Evolutionary conservation across 2,113 vertebrate species (phyloP), one percentile per base, ranked within the genome.

Genomic region (Strigops habroptila): DNA sequence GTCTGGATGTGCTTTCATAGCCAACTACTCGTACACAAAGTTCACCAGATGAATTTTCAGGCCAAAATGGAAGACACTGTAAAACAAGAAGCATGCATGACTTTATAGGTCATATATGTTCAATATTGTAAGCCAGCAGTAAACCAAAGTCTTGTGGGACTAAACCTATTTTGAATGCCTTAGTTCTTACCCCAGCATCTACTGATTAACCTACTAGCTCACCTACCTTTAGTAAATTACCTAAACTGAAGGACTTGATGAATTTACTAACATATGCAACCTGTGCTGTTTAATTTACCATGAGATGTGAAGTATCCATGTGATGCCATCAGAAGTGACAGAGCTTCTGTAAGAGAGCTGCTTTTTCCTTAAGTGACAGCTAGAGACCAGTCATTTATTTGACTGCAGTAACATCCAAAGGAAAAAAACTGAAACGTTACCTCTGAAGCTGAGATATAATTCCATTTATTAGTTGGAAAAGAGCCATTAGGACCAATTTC

Each of bases 41-140:
- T 95, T 99, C 98, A 77, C 98, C 98, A 12, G 98, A 98, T 15
- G 95, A 79, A 81, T 96, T 98, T 96, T 99, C 98, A n/a, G 99
- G 99, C 99, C 99, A 99, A 94, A 99, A 98, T 6, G 99, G 99
- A 88, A 99, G 97, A 90, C 99, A 99, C 99, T 99, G 83, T 51
- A 81, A 91, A n/a, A 96, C 6, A 95, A 82, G 78, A 91, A 59
- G 63, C 10, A 74, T 1, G 9, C 6, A 46, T 12, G 2, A 73
- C 9, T 86, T 77, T 0, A 76, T 3, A 70, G 12, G 46, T 69
- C 14, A 35, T 22, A 0, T 6, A 48, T 7, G 7, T 28, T 52
- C 63, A 33, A 17, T 9, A 48, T 1, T 30, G 16, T 6, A 80
- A 74, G 3, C 10, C 30, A 80, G 28, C 5, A 80, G 39, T 11